Base-by-base conservation (phyloP, 2,888 invertebrate genomes). In the Microplitis manilae region DNA sequence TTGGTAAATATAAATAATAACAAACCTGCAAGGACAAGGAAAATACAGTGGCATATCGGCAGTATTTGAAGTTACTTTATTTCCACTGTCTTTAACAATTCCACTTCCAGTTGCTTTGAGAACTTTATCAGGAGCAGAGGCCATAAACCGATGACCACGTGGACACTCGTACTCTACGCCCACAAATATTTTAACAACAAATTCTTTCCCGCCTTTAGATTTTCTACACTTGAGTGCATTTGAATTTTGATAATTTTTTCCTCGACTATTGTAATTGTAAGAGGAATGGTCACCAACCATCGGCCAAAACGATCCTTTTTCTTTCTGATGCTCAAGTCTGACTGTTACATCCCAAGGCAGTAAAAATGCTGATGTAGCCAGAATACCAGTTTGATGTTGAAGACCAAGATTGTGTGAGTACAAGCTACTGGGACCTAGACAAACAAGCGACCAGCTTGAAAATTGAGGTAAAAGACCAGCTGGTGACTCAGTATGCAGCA, bases 131-230 rank as follows among this genome's bases (percentile, higher is more conserved):
- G 97, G 96, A 0, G 94, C 94, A 50, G 96, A 95, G 90, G 96
- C 94, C 94, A 98, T 97, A 89, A 97, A 97, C 75, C 97, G 93
- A 90, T 99, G 98, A n/a, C 99, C 99, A n/a, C 96, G 90, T 0
- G 96, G 95, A 90, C 99, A 99, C 90, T 99, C 99, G 90, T 98
- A 99, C 89, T 99, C 99, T 85, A 96, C 94, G 0, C 99, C 99
- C 76, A 99, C 94, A 90, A 98, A 98, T 84, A 97, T 95, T 91
- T 97, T 97, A 64, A 97, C 95, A 5, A 89, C 88, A 59, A 90
- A 87, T 76, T 90, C 90, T 69, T 90, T 90, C 5, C 90, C 89
- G 17, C 90, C 88, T 79, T 91, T 91, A 0, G 90, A 88, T 80
- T 91, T 91, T 65, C 91, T 86, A 30, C 89, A 89, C 61, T 90